Percentiles rank a stretch among this genome's conserved stretches.
These are phyloP conservation scores for Formica aserva DNA, from an alignment of 2,888 invertebrate genomes.

Conservation along the genomic window DNA sequence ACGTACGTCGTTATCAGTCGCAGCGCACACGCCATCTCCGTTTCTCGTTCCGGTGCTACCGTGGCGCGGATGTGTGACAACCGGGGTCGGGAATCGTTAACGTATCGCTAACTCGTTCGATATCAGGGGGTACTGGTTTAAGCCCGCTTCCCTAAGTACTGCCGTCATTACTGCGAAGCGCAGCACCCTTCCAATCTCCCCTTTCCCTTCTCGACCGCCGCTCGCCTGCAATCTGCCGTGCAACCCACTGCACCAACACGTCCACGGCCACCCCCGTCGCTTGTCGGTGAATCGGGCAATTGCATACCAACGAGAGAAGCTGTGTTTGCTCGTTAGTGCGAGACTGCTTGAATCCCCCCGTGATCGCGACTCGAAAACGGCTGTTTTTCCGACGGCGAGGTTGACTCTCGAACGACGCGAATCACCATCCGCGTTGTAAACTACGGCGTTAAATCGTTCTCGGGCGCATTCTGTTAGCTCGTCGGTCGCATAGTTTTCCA, in stretches of 20 bases:
- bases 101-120: conserved; percentile 82
- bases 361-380: conserved; percentile 64
- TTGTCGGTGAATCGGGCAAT: conserved; percentile 81
- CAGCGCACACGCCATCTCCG: conserved; percentile 72
- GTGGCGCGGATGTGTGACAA: conserved; percentile 58
- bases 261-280: conserved; percentile 67
- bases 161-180: conserved; percentile 70
- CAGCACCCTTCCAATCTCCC: conserved; percentile 48
- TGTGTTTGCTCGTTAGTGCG: conserved; percentile 81
- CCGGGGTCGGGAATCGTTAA: conserved; percentile 79
- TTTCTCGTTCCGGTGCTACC: conserved; percentile 60
- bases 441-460: conserved; percentile 40
- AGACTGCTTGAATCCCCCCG: conserved; percentile 65
- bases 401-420: conserved; percentile 49
- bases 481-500: not conserved
- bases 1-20: conserved; percentile 71
- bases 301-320: conserved; percentile 73
- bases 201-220: conserved; percentile 22
- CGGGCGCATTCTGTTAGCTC: not conserved
- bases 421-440: conserved; percentile 40
- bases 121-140: conserved; percentile 74
- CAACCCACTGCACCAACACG: conserved; percentile 61
- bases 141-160: conserved; percentile 70
- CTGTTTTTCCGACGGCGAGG: conserved; percentile 68
- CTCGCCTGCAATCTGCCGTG: conserved; percentile 43